A percentile compares a stretch with the other conserved stretches of the same genome.
Conservation (phyloP, 1,140 invertebrate genomes). For the Drosophila kepulauana region DNA sequence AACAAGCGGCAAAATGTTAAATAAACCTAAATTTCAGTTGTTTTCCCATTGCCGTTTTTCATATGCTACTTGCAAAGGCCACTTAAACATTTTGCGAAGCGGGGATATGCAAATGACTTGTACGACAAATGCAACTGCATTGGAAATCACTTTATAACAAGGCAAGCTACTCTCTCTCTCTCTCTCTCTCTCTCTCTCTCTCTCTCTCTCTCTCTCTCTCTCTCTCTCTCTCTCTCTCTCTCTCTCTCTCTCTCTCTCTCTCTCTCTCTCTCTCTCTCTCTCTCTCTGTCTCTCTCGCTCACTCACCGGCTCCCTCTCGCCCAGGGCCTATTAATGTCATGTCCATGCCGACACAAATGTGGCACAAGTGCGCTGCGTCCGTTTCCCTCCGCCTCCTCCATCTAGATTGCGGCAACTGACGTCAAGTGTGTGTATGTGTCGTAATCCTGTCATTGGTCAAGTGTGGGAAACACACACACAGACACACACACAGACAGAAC, state of each 20-base stretch:
- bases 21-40: conserved; percentile 40
- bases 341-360: conserved; percentile 25
- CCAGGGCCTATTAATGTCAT: conserved; percentile 43
- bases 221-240: too few species aligned
- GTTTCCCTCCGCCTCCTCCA: neutral
- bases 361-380: neutral
- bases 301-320: neutral
- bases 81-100: conserved; percentile 28
- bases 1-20: conserved; percentile 51
- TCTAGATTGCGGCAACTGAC: neutral
- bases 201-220: too few species aligned
- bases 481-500: neutral
- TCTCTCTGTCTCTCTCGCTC: too few species aligned
- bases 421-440: conserved; percentile 21
- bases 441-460: conserved; percentile 48
- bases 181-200: too few species aligned
- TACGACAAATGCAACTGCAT: conserved; percentile 67
- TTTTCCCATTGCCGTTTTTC: conserved; percentile 40
- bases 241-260: too few species aligned
- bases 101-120: conserved; percentile 69
- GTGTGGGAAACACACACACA: conserved; percentile 12
- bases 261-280: too few species aligned
- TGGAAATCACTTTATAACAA: conserved; percentile 74
- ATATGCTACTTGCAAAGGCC: conserved; percentile 26
- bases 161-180: conserved; percentile 2